Percentiles rank a stretch among this genome's conserved stretches.
Conservation (phyloP, 1,140 invertebrate genomes). For the Radopholus similis region DNA sequence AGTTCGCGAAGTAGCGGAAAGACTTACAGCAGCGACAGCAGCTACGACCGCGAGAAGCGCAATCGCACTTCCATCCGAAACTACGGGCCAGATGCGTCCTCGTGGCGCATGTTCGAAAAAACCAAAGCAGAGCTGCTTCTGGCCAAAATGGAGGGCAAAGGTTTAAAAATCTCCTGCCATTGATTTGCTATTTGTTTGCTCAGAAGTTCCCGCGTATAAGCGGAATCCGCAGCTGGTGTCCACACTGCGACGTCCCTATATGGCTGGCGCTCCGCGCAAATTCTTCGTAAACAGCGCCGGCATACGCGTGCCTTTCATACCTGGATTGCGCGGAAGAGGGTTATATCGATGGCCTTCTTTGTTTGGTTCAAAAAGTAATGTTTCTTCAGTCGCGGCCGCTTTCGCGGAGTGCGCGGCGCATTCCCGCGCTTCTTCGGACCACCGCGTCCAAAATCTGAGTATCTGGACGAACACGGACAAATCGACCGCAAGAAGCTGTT, state of each 20-base stretch:
- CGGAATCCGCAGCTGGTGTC: slow-evolving; percentile 7
- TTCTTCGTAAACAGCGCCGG: neutral
- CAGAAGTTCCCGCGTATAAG: neutral
- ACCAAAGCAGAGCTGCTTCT: neutral
- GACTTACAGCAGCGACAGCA: too few species aligned
- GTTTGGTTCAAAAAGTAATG: neutral
- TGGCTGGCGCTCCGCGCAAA: neutral
- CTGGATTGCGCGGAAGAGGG: slow-evolving; percentile 6
- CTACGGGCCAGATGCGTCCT: neutral
- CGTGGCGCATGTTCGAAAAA: neutral
- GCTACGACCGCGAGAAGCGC: neutral
- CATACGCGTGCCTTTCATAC: neutral
- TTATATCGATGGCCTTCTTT: neutral
- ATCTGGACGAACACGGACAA: slow-evolving; percentile 16
- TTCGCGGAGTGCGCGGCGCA: neutral
- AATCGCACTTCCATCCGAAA: neutral
- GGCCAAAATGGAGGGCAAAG: neutral
- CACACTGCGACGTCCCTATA: slow-evolving; percentile 10
- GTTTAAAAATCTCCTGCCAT: neutral
- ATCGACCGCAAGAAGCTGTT: slow-evolving; percentile 22
- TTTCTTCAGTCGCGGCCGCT: neutral
- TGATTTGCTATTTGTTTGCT: neutral
- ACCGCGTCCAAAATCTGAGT: slow-evolving; percentile 7
- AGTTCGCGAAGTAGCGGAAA: too few species aligned
- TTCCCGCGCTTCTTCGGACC: slow-evolving; percentile 1